A percentile compares a stretch with the other conserved stretches of the same genome.
phyloP scores from a whole-genome alignment of 2,797 vertebrate genomes.

The Rallus crepitans region DNA sequence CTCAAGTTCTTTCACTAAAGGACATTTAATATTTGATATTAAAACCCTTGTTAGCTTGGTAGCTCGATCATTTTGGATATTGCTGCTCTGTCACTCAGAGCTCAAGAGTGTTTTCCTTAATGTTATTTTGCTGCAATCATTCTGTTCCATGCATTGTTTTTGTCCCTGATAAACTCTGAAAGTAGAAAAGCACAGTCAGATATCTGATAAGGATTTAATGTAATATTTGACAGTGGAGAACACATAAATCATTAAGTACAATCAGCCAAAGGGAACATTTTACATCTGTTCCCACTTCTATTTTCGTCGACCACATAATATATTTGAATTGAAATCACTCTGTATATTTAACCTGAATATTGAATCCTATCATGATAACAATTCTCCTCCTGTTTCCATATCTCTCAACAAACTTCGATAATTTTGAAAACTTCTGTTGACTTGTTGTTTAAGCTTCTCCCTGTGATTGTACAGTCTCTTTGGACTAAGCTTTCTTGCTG shows the following conservation, averaged over 20 bases:
- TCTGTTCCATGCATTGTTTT: neutral
- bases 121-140: neutral
- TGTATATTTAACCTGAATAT: constrained; percentile 50
- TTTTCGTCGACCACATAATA: neutral
- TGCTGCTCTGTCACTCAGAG: neutral
- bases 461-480: neutral
- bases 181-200: neutral
- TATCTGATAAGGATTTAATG: neutral
- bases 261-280: neutral
- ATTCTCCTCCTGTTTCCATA: constrained; percentile 2
- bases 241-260: neutral
- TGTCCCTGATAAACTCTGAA: neutral
- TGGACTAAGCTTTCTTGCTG: neutral
- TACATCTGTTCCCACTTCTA: neutral
- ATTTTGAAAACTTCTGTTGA: constrained; percentile 48
- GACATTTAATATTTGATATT: neutral
- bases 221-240: neutral
- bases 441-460: constrained; percentile 11
- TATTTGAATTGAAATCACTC: constrained; percentile 8
- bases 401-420: neutral
- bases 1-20: neutral
- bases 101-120: neutral
- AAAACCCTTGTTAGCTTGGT: neutral
- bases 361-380: constrained; percentile 31
- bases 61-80: neutral